Percentiles rank a stretch among this genome's conserved stretches.
These are phyloP conservation scores for Balaeniceps rex DNA, from an alignment of 2,113 vertebrate species.

Conservation along the genomic window DNA sequence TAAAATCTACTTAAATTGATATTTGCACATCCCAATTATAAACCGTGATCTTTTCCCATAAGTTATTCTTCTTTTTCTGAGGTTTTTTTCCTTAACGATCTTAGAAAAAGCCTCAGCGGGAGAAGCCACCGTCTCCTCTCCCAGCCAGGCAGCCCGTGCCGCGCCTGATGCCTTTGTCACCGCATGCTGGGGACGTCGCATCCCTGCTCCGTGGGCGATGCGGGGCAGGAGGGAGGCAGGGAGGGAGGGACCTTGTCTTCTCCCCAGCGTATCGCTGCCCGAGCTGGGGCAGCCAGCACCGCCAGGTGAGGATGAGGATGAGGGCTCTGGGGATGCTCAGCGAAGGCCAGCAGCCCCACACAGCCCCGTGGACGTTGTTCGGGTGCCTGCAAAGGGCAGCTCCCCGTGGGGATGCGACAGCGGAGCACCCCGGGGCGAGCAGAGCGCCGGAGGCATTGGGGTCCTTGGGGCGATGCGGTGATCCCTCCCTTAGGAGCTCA, in stretches of 20 bases:
- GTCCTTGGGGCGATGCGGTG: fast-evolving
- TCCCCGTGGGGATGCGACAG: fast-evolving
- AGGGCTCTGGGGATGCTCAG: not conserved
- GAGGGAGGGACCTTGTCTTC: not conserved
- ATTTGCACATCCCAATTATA: conserved; percentile 19
- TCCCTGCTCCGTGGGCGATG: too few relatives aligned
- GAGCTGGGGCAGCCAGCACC: not conserved
- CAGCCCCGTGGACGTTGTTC: fast-evolving
- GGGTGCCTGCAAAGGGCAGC: not conserved
- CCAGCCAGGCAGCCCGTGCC: not conserved
- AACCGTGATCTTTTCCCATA: not conserved
- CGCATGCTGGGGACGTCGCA: too few relatives aligned
- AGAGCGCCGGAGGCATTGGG: fast-evolving
- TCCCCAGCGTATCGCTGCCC: not conserved
- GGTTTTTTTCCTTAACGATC: not conserved
- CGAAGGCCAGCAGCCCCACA: not conserved
- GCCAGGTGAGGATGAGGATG: not conserved
- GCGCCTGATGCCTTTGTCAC: not conserved
- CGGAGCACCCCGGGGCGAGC: fast-evolving
- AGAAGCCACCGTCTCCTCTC: not conserved
- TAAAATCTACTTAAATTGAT: not conserved
- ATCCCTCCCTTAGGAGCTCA: not conserved
- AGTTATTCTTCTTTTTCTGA: not conserved
- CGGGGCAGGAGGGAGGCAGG: not conserved
- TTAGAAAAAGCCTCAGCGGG: not conserved